Percentiles rank a stretch among this genome's conserved stretches.
These are phyloP conservation scores for Micropoecilia bifurca DNA, from an alignment of 2,797 vertebrate species.

Conservation along the genomic window DNA sequence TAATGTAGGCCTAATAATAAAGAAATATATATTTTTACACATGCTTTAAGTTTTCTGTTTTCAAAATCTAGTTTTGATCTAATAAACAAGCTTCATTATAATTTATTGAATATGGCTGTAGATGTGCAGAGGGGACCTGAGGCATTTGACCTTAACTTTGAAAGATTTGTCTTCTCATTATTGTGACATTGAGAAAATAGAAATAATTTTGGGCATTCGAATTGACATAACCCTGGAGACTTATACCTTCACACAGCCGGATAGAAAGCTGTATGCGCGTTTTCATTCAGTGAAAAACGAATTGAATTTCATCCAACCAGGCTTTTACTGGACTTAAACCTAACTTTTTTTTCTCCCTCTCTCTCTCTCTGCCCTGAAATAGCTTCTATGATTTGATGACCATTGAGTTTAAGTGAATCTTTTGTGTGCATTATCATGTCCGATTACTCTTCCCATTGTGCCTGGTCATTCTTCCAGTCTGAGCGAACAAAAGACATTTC, in stretches of 20 bases:
- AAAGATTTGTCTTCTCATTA: not conserved
- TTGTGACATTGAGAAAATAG: not conserved
- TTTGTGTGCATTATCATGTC: conserved; percentile 27
- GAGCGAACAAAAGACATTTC: conserved; percentile 53
- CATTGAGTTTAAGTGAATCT: conserved; percentile 1
- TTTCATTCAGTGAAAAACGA: not conserved
- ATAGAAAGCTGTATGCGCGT: not conserved
- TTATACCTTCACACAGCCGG: not conserved
- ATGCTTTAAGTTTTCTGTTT: not conserved
- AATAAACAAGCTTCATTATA: not conserved
- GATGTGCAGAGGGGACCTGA: not conserved
- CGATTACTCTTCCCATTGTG: not conserved
- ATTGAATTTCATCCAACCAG: not conserved
- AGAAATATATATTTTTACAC: not conserved
- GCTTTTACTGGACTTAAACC: not conserved
- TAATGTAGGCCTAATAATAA: not conserved
- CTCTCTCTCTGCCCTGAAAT: not conserved
- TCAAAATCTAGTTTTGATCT: not conserved
- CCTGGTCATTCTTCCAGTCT: conserved; percentile 26
- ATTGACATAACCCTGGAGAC: not conserved
- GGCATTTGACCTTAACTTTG: not conserved
- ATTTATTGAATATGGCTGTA: not conserved
- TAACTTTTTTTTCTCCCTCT: not conserved
- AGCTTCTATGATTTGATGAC: not conserved
- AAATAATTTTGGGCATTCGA: not conserved